These are phyloP conservation scores for Notothenia coriiceps DNA, from an alignment of 2,113 vertebrate species.

Conservation along the genomic window DNA sequence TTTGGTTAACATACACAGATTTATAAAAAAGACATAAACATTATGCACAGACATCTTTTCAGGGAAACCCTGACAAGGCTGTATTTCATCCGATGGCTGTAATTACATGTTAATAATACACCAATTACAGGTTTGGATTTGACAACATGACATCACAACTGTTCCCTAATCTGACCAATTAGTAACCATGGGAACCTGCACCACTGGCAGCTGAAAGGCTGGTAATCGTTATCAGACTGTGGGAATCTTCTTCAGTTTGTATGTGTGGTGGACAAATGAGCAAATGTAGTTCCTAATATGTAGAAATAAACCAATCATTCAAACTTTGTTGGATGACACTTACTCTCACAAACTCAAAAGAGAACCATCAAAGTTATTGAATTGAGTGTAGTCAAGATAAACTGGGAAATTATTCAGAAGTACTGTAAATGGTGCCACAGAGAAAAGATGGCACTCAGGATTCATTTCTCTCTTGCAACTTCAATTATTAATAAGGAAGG, in stretches of 20 bases:
- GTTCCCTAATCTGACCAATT: conserved; percentile 71
- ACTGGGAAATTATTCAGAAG: neutral
- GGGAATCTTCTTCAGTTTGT: conserved; percentile 36
- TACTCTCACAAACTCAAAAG: neutral
- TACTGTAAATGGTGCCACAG: neutral
- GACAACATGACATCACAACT: conserved; percentile 73
- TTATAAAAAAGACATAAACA: conserved; percentile 17
- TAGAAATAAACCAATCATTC: neutral
- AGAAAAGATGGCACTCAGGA: neutral
- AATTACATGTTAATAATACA: conserved; percentile 72
- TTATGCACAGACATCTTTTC: conserved; percentile 28
- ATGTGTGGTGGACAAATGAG: conserved; percentile 15
- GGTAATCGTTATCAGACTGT: conserved; percentile 56
- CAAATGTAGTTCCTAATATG: conserved; percentile 3
- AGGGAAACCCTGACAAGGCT: conserved; percentile 44
- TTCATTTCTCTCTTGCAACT: neutral
- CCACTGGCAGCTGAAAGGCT: conserved; percentile 30
- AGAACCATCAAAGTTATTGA: neutral
- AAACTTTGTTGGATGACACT: neutral
- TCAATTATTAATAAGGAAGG: neutral
- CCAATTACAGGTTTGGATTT: conserved; percentile 67
- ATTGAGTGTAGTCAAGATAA: neutral
- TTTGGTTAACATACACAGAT: conserved; percentile 40
- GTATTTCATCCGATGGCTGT: conserved; percentile 27
- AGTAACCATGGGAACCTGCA: conserved; percentile 60